Percentiles rank a stretch among this genome's conserved stretches.
Evolutionary conservation across 2,797 vertebrate genomes (phyloP).

Genomic region (Pelobates cultripes): DNA sequence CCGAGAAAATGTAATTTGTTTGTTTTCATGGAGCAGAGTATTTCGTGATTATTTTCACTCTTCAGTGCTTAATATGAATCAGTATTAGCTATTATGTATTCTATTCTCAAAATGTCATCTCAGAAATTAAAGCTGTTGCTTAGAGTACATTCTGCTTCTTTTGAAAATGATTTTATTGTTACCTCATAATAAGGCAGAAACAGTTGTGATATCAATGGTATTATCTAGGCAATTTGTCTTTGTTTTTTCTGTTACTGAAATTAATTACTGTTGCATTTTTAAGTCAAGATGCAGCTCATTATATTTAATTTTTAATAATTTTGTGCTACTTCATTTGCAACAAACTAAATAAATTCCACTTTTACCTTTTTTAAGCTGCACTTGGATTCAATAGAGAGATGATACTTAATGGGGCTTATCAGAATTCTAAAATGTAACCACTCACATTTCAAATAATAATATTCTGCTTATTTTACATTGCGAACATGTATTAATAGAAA

Average conservation of each 20-base stretch:
- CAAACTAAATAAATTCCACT: constrained; percentile 1
- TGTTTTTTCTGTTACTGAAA: constrained; percentile 52
- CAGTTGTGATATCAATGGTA: constrained; percentile 53
- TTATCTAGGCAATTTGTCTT: constrained; percentile 65
- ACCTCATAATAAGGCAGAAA: constrained; percentile 40
- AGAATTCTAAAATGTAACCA: background rate
- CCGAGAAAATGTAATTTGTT: no score
- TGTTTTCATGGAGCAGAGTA: no score
- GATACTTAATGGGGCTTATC: background rate
- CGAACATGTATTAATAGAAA: no score
- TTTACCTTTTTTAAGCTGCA: background rate
- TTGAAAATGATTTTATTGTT: constrained; percentile 4
- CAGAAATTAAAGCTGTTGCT: constrained; percentile 20
- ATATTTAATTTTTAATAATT: constrained; percentile 54
- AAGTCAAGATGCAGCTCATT: constrained; percentile 58
- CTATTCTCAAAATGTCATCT: background rate
- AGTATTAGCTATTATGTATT: no score
- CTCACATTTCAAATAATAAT: no score
- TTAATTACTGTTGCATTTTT: constrained; percentile 40
- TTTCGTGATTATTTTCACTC: no score
- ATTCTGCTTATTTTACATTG: no score
- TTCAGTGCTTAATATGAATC: background rate
- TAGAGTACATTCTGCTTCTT: constrained; percentile 1
- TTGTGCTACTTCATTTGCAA: constrained; percentile 40
- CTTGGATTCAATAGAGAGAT: background rate